Conservation (phyloP, 2,113 vertebrate species). For the Bubo scandiacus region DNA sequence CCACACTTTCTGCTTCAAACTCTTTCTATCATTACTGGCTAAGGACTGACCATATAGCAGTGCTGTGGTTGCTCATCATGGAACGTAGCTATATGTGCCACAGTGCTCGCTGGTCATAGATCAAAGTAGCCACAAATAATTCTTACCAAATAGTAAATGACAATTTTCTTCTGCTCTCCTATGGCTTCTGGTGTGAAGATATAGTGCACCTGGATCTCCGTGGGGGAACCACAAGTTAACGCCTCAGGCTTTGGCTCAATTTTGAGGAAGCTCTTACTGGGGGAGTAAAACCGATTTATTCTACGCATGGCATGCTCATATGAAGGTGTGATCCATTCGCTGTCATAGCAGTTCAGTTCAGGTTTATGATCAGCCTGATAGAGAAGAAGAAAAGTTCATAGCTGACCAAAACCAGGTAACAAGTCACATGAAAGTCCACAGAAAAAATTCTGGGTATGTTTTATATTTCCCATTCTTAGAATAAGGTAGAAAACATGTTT, state of each 20-base stretch:
- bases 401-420: background rate
- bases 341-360: conserved; percentile 12
- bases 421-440: background rate
- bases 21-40: background rate
- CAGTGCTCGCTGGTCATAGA: background rate
- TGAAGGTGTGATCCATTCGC: conserved; percentile 32
- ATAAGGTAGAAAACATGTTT: background rate
- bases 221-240: conserved; percentile 43
- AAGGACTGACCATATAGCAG: background rate
- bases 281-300: conserved; percentile 63
- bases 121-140: background rate
- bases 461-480: background rate
- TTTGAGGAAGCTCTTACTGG: conserved; percentile 70
- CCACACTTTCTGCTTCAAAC: background rate
- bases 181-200: conserved; percentile 50
- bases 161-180: conserved; percentile 29
- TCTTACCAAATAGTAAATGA: conserved; percentile 76
- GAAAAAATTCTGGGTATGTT: background rate
- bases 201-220: conserved; percentile 57
- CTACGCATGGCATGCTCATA: background rate
- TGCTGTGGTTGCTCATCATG: background rate
- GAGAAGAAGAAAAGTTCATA: background rate
- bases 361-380: conserved; percentile 65
- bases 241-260: conserved; percentile 35
- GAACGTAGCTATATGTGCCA: background rate